Evolutionary conservation across 1,140 invertebrate genomes (phyloP).

Genomic region (Zaprionus camerounensis): DNA sequence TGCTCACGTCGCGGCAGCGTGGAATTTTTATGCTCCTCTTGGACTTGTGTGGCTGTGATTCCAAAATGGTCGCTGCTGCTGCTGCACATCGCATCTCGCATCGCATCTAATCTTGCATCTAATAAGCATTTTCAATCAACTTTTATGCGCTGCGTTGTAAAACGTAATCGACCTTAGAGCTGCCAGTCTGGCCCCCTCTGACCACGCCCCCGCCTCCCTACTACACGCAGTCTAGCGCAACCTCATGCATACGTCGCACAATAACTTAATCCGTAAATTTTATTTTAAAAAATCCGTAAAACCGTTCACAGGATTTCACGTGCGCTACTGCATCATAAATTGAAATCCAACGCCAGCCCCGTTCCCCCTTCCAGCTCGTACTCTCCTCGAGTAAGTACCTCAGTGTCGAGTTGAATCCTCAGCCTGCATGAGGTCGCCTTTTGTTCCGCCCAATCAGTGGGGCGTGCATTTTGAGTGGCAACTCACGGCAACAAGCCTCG

Average conservation of each 20-base stretch:
- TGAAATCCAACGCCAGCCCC: conserved; percentile 62
- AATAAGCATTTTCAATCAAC: conserved; percentile 84
- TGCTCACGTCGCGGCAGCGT: conserved; percentile 69
- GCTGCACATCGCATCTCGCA: conserved; percentile 56
- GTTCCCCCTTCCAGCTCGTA: not conserved
- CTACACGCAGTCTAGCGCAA: conserved; percentile 36
- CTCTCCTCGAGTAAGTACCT: conserved; percentile 29
- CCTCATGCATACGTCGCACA: conserved; percentile 55
- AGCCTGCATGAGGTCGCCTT: conserved; percentile 23
- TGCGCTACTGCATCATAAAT: conserved; percentile 67
- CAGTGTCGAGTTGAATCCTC: conserved; percentile 5
- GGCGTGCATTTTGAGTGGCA: conserved; percentile 49
- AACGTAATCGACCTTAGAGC: conserved; percentile 81
- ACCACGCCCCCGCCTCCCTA: not conserved
- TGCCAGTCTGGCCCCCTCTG: conserved; percentile 22
- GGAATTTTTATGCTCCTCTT: conserved; percentile 66
- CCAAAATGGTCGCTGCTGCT: conserved; percentile 45
- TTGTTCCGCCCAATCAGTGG: conserved; percentile 58
- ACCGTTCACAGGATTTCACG: conserved; percentile 68
- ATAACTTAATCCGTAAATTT: conserved; percentile 84
- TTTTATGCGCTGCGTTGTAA: conserved; percentile 82
- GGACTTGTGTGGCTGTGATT: conserved; percentile 60
- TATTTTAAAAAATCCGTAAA: conserved; percentile 81
- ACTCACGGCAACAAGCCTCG: conserved; percentile 6
- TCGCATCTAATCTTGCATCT: conserved; percentile 84